Evolutionary conservation across 2,888 invertebrate species (phyloP).

Genomic region (Andrena flavipes): DNA sequence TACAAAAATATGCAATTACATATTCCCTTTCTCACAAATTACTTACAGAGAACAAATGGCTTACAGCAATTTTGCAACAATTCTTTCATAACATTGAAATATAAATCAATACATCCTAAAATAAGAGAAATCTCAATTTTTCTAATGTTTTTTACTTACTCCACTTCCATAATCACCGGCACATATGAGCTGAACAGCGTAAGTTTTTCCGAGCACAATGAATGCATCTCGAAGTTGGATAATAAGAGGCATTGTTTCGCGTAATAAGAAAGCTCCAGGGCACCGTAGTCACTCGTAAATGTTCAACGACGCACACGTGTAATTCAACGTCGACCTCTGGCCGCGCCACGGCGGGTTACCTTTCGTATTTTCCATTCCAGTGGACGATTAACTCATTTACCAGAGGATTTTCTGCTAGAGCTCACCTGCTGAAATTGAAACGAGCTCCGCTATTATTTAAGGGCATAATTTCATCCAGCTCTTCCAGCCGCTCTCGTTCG

Average conservation of each 20-base stretch:
- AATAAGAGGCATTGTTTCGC: slow-evolving; percentile 29
- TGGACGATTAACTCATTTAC: slow-evolving; percentile 20
- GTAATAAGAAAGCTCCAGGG: slow-evolving; percentile 21
- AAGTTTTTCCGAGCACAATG: too few species aligned
- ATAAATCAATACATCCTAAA: too few species aligned
- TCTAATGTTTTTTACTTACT: too few species aligned
- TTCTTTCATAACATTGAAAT: too few species aligned
- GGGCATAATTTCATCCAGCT: slow-evolving; percentile 1
- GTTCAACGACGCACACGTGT: neutral
- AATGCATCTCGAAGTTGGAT: neutral
- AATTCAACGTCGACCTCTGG: neutral
- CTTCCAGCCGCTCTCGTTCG: too few species aligned
- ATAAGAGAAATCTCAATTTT: too few species aligned
- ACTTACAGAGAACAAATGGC: too few species aligned
- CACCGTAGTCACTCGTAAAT: neutral
- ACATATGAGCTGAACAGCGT: too few species aligned
- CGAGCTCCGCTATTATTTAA: slow-evolving; percentile 3
- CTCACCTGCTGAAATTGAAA: neutral
- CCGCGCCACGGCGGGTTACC: neutral
- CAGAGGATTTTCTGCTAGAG: neutral
- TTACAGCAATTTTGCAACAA: too few species aligned
- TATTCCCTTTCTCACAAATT: too few species aligned
- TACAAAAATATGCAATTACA: too few species aligned
- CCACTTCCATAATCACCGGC: too few species aligned
- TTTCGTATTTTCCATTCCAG: neutral